Base-by-base conservation (phyloP, 2,888 invertebrate genomes). In the Mimumesa dahlbomi region DNA sequence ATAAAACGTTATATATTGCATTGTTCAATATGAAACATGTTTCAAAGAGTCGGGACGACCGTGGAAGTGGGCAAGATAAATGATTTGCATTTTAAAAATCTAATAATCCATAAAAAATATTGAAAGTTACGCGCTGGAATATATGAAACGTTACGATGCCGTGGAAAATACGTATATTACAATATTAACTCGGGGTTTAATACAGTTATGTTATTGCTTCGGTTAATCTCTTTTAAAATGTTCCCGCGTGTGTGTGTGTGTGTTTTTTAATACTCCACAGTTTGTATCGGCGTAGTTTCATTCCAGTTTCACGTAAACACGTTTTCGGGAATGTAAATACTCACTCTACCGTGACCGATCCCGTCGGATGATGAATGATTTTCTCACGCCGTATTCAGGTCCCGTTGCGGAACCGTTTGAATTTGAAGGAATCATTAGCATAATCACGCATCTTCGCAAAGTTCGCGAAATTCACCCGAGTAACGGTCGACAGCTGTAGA, bases 401-500 rank as follows among this genome's bases (percentile, higher is more conserved):
- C 25, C 50, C 31, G 11, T 53, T 13, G 43, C 11, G 31, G 43
- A 46, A 11, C 31, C 50, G 43, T 40, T 45, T 16, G 53, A 61
- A 58, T 25, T 34, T 16, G 45, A 34, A 31, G 6, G 45, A 45
- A 43, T 75, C 79, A 65, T 78, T 79, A 78, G 62, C 73, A 68
- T 70, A 79, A 73, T 73, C 76, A 67, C 64, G 66, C 63, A 58
- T 76, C 66, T 71, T 69, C 59, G 58, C 38, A 46, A 79, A 73
- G 68, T 73, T 76, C n/a, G 61, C 19, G 61, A 66, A 57, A 68
- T 73, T 67, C 65, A 66, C 54, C 42, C 57, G 62, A 67, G 62
- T 64, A 69, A 79, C 64, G 69, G 62, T 65, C 69, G 80, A 72
- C 80, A 70, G 69, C 53, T 67, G 77, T 65, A 71, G 74, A 79